Evolutionary conservation across 2,113 vertebrate genomes (phyloP).

Genomic region (Fulmarus glacialis): DNA sequence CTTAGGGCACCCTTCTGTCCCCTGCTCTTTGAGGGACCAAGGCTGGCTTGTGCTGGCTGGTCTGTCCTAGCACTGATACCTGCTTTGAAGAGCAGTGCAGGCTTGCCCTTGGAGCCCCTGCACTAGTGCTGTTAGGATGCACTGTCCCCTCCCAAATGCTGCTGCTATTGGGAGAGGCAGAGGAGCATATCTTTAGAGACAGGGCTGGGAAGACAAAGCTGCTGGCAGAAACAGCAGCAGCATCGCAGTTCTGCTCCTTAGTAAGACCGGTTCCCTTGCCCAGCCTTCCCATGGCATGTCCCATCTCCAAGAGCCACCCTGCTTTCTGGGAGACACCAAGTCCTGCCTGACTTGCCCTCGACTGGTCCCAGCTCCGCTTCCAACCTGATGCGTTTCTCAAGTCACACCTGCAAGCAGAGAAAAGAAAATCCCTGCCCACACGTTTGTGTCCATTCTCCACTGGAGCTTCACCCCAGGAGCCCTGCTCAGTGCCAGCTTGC

Average conservation of each 20-base stretch:
- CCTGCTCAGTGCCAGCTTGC: background rate
- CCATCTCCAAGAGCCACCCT: background rate
- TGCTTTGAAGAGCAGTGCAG: background rate
- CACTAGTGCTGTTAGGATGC: no score
- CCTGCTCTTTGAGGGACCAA: background rate
- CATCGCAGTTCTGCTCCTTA: background rate
- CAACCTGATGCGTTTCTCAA: background rate
- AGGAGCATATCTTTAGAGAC: background rate
- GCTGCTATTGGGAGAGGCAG: background rate
- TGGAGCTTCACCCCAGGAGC: background rate
- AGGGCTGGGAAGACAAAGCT: background rate
- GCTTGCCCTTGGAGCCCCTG: background rate
- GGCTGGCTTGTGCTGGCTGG: background rate
- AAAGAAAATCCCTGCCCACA: background rate
- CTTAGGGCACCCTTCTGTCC: background rate
- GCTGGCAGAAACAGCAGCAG: background rate
- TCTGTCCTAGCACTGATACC: background rate
- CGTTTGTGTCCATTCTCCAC: background rate
- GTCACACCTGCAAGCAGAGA: background rate
- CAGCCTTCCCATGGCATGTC: background rate
- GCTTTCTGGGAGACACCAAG: background rate
- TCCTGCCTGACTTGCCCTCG: background rate
- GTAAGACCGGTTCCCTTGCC: background rate
- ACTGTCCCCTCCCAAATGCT: background rate
- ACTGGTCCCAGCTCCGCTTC: conserved; percentile 49